phyloP scores from a whole-genome alignment of 2,797 vertebrate species.

The Sus cebifrons region DNA sequence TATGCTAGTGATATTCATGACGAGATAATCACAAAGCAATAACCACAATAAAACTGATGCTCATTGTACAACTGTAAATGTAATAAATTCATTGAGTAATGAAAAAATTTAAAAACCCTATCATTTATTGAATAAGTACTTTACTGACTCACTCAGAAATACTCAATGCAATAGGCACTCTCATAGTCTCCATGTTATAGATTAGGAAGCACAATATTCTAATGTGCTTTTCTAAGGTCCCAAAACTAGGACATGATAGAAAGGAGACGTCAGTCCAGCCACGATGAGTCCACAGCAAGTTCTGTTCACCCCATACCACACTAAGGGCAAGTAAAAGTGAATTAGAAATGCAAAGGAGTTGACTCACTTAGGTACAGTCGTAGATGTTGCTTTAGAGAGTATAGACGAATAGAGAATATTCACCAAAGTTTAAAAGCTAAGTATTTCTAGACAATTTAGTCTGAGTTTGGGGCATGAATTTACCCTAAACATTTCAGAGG shows the following conservation, averaged over 20 bases:
- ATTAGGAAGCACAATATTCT: background rate
- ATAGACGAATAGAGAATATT: background rate
- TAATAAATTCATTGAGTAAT: too few relatives aligned
- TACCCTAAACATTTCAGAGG: background rate
- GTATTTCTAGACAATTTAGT: background rate
- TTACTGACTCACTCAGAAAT: background rate
- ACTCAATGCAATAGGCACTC: background rate
- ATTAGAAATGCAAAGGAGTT: background rate
- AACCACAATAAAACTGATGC: background rate
- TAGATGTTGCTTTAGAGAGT: background rate
- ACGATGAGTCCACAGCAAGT: background rate
- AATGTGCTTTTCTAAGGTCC: background rate
- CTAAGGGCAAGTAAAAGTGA: background rate
- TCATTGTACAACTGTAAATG: too few relatives aligned
- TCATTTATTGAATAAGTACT: background rate
- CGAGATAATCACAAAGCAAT: background rate
- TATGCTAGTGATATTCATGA: background rate
- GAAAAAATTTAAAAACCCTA: too few relatives aligned
- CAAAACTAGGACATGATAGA: background rate
- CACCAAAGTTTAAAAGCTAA: background rate
- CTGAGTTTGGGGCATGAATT: background rate
- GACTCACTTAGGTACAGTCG: background rate
- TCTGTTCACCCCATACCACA: background rate
- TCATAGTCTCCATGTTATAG: background rate
- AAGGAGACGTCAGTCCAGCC: background rate